Conservation (phyloP, 2,888 invertebrate genomes). For the Catocala sponsa region DNA sequence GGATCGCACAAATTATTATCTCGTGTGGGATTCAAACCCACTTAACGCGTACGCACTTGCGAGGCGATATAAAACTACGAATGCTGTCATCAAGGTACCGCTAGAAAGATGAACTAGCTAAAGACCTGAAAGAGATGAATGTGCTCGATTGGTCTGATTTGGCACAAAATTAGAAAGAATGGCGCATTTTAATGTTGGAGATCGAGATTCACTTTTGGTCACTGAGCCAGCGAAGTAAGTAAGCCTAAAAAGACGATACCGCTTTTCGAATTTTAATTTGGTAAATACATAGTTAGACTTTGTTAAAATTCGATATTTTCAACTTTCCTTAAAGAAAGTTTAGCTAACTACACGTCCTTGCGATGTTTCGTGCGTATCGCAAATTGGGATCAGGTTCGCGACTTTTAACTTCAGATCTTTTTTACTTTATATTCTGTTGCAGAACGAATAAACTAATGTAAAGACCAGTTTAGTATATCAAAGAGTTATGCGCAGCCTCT, state of each 20-base stretch:
- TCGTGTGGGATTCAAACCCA: no score
- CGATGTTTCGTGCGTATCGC: constrained; percentile 16
- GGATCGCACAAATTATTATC: no score
- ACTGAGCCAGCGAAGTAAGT: no score
- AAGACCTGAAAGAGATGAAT: no score
- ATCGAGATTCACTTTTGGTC: no score
- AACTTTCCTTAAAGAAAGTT: constrained; percentile 15
- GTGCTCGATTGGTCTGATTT: no score
- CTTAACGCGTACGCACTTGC: no score
- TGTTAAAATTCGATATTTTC: constrained; percentile 13
- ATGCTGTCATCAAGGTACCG: not conserved
- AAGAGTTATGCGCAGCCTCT: constrained; percentile 1
- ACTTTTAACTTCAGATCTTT: constrained; percentile 12
- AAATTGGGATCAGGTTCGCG: constrained; percentile 18
- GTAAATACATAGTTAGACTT: constrained; percentile 13
- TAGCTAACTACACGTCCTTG: constrained; percentile 9
- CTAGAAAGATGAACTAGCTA: no score
- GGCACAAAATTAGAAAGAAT: no score
- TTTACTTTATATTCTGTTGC: constrained; percentile 12
- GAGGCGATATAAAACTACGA: not conserved
- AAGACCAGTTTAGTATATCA: constrained; percentile 12
- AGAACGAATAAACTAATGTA: constrained; percentile 10
- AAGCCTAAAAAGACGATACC: not conserved
- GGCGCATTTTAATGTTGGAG: no score
- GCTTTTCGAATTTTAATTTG: constrained; percentile 8